phyloP scores from a whole-genome alignment of 1,140 invertebrate species.

The Zaprionus inermis region DNA sequence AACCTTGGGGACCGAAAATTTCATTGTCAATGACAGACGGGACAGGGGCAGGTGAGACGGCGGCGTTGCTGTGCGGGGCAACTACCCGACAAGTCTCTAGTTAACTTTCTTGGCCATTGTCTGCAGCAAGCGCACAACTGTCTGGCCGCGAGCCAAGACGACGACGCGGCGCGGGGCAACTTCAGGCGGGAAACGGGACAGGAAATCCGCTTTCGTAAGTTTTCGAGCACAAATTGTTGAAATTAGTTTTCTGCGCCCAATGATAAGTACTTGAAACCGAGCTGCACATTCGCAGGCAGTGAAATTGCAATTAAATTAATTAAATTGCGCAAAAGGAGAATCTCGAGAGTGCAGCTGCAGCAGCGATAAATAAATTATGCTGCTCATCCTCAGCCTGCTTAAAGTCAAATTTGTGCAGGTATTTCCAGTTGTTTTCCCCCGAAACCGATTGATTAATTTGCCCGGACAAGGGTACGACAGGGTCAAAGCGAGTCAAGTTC shows the following conservation, averaged over 20 bases:
- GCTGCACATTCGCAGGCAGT: slow-evolving; percentile 46
- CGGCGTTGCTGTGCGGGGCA: background rate
- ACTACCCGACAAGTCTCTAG: slow-evolving; percentile 45
- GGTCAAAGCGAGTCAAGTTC: slow-evolving; percentile 13
- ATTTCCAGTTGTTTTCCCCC: background rate
- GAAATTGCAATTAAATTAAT: slow-evolving; percentile 79
- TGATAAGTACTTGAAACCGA: slow-evolving; percentile 78
- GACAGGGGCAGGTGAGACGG: background rate
- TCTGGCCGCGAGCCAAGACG: slow-evolving; percentile 27
- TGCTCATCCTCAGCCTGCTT: background rate
- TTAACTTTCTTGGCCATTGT: slow-evolving; percentile 77
- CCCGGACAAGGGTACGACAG: slow-evolving; percentile 8
- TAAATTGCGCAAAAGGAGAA: slow-evolving; percentile 59
- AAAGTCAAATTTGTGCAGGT: slow-evolving; percentile 18
- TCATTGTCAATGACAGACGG: slow-evolving; percentile 66
- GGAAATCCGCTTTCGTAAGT: slow-evolving; percentile 78
- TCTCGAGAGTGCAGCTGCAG: slow-evolving; percentile 32
- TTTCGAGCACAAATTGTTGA: slow-evolving; percentile 79
- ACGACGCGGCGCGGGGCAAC: background rate
- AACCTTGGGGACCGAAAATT: slow-evolving; percentile 59
- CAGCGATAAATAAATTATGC: background rate
- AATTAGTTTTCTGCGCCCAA: slow-evolving; percentile 79
- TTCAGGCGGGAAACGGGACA: background rate
- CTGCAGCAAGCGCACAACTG: slow-evolving; percentile 57
- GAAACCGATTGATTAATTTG: slow-evolving; percentile 41